A percentile compares a stretch with the other conserved stretches of the same genome.
Evolutionary conservation across 2,888 invertebrate genomes (phyloP).

Genomic region (Drosophila kambysellisi): DNA sequence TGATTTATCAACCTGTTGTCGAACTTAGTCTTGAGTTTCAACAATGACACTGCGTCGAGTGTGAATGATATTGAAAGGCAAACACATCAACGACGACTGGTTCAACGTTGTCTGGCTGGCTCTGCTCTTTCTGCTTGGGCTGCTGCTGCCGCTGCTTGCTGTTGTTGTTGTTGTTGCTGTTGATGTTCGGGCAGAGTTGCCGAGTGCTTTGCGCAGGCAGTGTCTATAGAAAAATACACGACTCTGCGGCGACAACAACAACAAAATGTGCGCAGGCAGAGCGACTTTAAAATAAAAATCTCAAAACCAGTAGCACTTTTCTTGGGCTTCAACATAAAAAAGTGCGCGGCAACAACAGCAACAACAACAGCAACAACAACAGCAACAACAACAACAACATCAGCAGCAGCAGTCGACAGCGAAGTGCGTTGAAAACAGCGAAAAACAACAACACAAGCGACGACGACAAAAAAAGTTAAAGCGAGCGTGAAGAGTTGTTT

Average conservation of each 20-base stretch:
- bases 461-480: slow-evolving; percentile 62
- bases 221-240: slow-evolving; percentile 55
- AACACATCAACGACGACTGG: slow-evolving; percentile 67
- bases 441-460: slow-evolving; percentile 47
- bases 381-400: slow-evolving; percentile 27
- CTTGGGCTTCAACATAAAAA: slow-evolving; percentile 69
- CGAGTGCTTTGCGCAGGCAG: slow-evolving; percentile 55
- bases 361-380: slow-evolving; percentile 43
- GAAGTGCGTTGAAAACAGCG: slow-evolving; percentile 51
- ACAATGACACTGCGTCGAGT: slow-evolving; percentile 20
- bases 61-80: slow-evolving; percentile 73
- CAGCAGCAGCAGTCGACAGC: slow-evolving; percentile 34
- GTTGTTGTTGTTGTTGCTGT: slow-evolving; percentile 34
- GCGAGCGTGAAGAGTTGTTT: slow-evolving; percentile 64
- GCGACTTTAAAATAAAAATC: slow-evolving; percentile 62
- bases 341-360: slow-evolving; percentile 42
- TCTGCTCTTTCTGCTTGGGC: slow-evolving; percentile 44
- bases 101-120: slow-evolving; percentile 62
- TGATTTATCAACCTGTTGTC: background rate
- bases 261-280: slow-evolving; percentile 10
- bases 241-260: slow-evolving; percentile 41
- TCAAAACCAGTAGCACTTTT: slow-evolving; percentile 83
- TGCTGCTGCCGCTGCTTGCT: slow-evolving; percentile 39
- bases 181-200: slow-evolving; percentile 63
- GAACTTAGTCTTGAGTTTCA: slow-evolving; percentile 5